Evolutionary conservation across 2,113 vertebrate genomes (phyloP), one percentile per base, ranked within the genome.

Genomic region (Anolis carolinensis): DNA sequence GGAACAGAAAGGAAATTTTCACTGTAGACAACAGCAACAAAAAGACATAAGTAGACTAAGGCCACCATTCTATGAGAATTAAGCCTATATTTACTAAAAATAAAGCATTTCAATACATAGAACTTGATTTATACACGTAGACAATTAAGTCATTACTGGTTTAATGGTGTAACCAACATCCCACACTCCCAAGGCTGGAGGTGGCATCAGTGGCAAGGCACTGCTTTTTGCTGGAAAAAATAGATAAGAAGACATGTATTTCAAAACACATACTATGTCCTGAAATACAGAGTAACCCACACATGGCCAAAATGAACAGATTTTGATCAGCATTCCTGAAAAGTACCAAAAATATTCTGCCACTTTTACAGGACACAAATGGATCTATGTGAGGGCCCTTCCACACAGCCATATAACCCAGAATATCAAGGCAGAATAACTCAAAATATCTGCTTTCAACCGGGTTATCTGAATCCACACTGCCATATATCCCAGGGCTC

Each of bases 1-100:
- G 86, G 79, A 85, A 27, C 20, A 59, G 44, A 65, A 34, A 34
- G 59, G 32, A 50, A 1, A 30, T 30, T 50, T 5, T 20, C 62
- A 88, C 68, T 82, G 27, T 23, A 1, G 65, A 68, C 30, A 68
- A 30, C 10, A 70, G 71, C 92, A 91, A 81, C 20, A 0, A n/a
- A 62, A 72, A 80, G 90, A 90, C 1, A 84, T 0, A 36, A 30
- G 59, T 21, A n/a, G 4, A 86, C 36, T 7, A 89, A 72, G 44
- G 82, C 79, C 5, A 0, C 85, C 25, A 23, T 39, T 63, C 21
- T 5, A 71, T 78, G 7, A 68, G 65, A 85, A 67, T 23, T 79
- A 89, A 87, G 2, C 0, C 3, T 20, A 30, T 74, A 32, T 44
- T 4, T 4, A 65, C 16, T 52, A 67, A 39, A 44, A 80, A 62